Evolutionary conservation across 2,113 vertebrate species (phyloP).

Genomic region (Sakesphorus luctuosus): DNA sequence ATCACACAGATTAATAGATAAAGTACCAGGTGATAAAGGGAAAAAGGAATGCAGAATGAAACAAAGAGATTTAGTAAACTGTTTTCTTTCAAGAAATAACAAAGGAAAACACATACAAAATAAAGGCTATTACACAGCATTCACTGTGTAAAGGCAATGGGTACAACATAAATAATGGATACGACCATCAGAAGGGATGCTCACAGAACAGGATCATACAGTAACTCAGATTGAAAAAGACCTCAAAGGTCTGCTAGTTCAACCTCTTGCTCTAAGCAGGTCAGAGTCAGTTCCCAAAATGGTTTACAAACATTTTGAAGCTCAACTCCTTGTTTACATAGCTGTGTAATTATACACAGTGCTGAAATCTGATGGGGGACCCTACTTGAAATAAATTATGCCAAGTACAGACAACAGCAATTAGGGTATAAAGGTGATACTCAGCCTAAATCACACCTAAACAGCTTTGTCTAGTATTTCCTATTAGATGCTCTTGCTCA

Average conservation of each 20-base stretch:
- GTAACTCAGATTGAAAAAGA: neutral
- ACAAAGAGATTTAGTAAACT: neutral
- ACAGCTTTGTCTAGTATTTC: neutral
- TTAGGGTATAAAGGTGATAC: neutral
- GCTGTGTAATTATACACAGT: neutral
- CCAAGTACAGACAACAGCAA: neutral
- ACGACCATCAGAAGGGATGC: neutral
- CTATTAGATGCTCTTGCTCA: neutral
- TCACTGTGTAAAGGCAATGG: neutral
- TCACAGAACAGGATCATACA: neutral
- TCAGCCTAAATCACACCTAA: neutral
- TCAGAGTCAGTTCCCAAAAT: neutral
- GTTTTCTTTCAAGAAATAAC: slow-evolving; percentile 4
- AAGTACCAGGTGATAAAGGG: neutral
- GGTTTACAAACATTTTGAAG: neutral
- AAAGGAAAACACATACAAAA: neutral
- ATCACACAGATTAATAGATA: neutral
- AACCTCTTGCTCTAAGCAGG: neutral
- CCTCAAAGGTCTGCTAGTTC: neutral
- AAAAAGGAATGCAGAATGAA: neutral
- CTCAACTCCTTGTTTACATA: neutral
- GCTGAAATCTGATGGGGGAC: neutral
- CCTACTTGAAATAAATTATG: neutral
- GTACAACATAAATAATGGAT: neutral
- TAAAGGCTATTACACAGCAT: neutral